phyloP scores from a whole-genome alignment of 2,113 vertebrate species.

The Oreamnos americanus region DNA sequence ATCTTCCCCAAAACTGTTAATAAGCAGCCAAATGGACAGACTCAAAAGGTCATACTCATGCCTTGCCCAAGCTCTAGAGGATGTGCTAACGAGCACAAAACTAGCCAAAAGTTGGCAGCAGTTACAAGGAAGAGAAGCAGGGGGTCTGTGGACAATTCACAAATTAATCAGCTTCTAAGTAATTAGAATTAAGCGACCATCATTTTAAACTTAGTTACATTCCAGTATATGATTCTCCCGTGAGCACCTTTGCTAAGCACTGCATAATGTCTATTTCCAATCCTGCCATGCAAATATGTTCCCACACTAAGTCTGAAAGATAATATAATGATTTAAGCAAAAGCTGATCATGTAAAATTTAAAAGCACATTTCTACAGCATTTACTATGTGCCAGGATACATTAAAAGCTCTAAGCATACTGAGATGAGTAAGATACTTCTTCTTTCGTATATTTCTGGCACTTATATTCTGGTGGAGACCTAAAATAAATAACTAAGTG shows the following conservation, averaged over 20 bases:
- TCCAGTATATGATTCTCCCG: background rate
- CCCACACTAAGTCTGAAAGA: background rate
- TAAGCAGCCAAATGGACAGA: slow-evolving; percentile 46
- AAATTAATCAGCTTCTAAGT: slow-evolving; percentile 59
- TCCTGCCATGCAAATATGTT: background rate
- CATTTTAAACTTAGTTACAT: slow-evolving; percentile 49
- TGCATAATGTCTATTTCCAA: background rate
- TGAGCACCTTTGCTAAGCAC: background rate
- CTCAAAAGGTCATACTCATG: slow-evolving; percentile 23
- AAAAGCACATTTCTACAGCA: background rate
- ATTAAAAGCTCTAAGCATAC: background rate
- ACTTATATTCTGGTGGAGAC: background rate
- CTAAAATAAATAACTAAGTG: background rate
- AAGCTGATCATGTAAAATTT: background rate
- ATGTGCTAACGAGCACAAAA: slow-evolving; percentile 62
- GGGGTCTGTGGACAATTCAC: background rate
- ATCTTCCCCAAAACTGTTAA: slow-evolving; percentile 12
- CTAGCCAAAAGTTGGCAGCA: slow-evolving; percentile 64
- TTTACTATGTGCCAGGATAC: background rate
- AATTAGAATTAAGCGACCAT: slow-evolving; percentile 44
- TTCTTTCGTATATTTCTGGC: background rate
- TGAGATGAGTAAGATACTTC: background rate
- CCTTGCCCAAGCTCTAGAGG: slow-evolving; percentile 35
- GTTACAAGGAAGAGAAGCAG: slow-evolving; percentile 50
- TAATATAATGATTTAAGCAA: background rate